phyloP scores from a whole-genome alignment of 2,888 invertebrate species.

The Eilema depressum region DNA sequence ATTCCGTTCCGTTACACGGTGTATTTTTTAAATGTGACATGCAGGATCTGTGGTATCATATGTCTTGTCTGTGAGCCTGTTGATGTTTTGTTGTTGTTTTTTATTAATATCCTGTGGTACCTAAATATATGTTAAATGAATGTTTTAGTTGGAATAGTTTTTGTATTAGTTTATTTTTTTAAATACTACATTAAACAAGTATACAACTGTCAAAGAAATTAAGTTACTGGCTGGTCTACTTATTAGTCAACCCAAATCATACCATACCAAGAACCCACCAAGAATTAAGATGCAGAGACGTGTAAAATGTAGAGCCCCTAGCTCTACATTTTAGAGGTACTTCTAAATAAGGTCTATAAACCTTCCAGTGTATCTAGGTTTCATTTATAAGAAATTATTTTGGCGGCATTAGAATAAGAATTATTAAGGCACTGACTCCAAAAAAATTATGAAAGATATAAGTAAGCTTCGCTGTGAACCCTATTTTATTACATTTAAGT shows the following conservation, averaged over 20 bases:
- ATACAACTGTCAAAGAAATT: not conserved
- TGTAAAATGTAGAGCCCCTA: too few relatives aligned
- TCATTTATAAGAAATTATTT: too few relatives aligned
- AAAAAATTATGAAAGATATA: too few relatives aligned
- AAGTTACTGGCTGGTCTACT: not conserved
- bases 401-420: too few relatives aligned
- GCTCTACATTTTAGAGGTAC: too few relatives aligned
- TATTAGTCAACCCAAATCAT: not conserved
- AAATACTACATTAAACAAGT: not conserved
- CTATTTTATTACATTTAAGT: too few relatives aligned
- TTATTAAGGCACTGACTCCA: too few relatives aligned
- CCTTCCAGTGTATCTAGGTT: too few relatives aligned
- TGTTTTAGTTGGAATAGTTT: slow-evolving; percentile 29
- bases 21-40: slow-evolving; percentile 75
- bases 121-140: slow-evolving; percentile 47
- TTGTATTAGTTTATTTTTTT: slow-evolving; percentile 12
- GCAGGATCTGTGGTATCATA: slow-evolving; percentile 78
- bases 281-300: not conserved
- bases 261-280: not conserved
- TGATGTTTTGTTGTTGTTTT: slow-evolving; percentile 63
- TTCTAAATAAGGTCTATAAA: too few relatives aligned
- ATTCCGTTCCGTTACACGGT: slow-evolving; percentile 77
- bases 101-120: slow-evolving; percentile 65
- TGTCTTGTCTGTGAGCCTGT: slow-evolving; percentile 63
- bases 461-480: too few relatives aligned